Percentiles rank a stretch among this genome's conserved stretches.
These are phyloP conservation scores for Ictidomys tridecemlineatus DNA, from an alignment of 2,113 vertebrate genomes.

Conservation along the genomic window DNA sequence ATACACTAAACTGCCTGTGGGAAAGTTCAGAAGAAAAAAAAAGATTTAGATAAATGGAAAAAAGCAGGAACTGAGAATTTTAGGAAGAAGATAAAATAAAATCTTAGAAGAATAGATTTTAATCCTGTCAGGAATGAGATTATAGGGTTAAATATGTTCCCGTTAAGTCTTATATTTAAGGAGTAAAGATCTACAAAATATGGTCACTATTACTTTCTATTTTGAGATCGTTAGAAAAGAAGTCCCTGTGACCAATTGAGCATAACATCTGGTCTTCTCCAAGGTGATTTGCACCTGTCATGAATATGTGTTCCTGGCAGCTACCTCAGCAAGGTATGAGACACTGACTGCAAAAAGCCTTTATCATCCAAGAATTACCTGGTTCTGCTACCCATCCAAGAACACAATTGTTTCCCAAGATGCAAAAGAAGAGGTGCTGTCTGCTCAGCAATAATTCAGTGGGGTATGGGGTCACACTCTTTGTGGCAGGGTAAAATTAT, in stretches of 20 bases:
- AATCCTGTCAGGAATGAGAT: neutral
- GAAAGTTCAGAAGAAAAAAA: neutral
- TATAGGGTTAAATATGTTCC: neutral
- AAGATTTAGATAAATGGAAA: neutral
- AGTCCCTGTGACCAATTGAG: accelerated
- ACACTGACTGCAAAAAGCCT: neutral
- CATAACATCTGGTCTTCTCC: neutral
- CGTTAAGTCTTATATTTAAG: neutral
- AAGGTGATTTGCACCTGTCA: neutral
- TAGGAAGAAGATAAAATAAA: neutral
- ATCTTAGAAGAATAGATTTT: neutral
- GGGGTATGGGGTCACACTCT: neutral
- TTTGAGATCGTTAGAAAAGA: too few relatives aligned
- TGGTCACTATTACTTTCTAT: neutral
- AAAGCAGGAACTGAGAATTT: neutral
- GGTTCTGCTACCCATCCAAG: neutral
- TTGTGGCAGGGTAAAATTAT: neutral
- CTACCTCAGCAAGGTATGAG: neutral
- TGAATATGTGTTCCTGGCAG: neutral
- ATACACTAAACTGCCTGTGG: neutral
- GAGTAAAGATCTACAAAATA: neutral
- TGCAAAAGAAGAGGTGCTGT: neutral
- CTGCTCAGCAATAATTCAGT: neutral
- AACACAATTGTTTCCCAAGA: accelerated
- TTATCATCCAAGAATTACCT: accelerated